Percentiles rank a stretch among this genome's conserved stretches.
Evolutionary conservation across 2,113 vertebrate genomes (phyloP).

Genomic region (Amphilophus citrinellus): DNA sequence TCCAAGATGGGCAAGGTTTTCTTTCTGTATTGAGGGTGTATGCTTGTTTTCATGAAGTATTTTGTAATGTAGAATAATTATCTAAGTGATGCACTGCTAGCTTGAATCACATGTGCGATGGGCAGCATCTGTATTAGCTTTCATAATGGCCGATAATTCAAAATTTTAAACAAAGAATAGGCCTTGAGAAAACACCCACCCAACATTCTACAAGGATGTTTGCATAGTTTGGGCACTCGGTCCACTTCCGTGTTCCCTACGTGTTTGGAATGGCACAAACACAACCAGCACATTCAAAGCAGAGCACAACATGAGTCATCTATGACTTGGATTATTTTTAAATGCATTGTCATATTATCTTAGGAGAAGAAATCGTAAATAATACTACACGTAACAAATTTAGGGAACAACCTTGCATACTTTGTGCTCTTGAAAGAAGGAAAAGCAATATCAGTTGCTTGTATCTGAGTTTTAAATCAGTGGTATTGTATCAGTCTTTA

Average conservation of each 20-base stretch:
- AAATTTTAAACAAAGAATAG: not conserved
- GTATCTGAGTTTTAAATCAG: no score
- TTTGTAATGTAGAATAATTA: not conserved
- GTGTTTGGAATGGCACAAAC: no score
- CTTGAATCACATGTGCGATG: not conserved
- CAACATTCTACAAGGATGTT: not conserved
- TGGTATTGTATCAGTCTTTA: no score
- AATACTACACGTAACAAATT: no score
- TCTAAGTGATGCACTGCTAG: not conserved
- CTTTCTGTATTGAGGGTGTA: not conserved
- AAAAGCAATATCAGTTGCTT: no score
- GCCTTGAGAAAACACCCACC: not conserved
- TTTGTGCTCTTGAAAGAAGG: no score
- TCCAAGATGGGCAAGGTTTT: not conserved
- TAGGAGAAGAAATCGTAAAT: no score
- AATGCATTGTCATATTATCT: no score
- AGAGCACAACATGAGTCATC: no score
- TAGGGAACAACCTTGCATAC: no score
- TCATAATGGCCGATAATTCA: not conserved
- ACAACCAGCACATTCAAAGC: no score
- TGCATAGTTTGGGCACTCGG: not conserved
- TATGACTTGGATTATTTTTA: no score
- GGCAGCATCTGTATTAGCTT: not conserved
- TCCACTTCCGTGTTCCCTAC: not conserved
- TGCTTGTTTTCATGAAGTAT: not conserved